These are phyloP conservation scores for Caenorhabditis zanzibari DNA, from an alignment of 2,888 invertebrate genomes.

Conservation along the genomic window DNA sequence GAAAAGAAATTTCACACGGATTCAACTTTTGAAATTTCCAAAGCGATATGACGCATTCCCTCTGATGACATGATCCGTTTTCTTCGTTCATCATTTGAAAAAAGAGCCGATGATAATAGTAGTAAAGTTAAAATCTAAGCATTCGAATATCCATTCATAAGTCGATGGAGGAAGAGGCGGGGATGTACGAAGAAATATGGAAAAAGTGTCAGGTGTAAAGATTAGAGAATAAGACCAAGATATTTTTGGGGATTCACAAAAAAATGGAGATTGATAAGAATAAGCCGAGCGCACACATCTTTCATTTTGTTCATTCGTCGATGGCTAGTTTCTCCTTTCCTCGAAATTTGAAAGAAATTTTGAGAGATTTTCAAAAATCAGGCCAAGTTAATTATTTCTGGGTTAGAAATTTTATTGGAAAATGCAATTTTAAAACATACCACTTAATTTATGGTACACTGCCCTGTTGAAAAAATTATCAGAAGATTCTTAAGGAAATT, in stretches of 20 bases:
- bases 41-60: slow-evolving; percentile 12
- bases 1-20: background rate
- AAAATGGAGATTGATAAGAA: slow-evolving; percentile 6
- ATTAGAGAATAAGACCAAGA: slow-evolving; percentile 31
- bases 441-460: too few relatives aligned
- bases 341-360: too few relatives aligned
- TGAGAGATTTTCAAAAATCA: too few relatives aligned
- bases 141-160: slow-evolving; percentile 18
- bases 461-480: too few relatives aligned
- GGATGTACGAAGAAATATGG: slow-evolving; percentile 19
- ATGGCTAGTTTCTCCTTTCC: background rate
- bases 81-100: background rate
- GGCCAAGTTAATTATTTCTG: too few relatives aligned
- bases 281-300: slow-evolving; percentile 11
- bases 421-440: too few relatives aligned
- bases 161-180: slow-evolving; percentile 21
- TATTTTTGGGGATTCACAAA: slow-evolving; percentile 31
- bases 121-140: slow-evolving; percentile 19
- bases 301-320: background rate
- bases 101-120: background rate
- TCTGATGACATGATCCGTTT: background rate
- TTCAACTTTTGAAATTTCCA: slow-evolving; percentile 7
- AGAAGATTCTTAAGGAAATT: too few relatives aligned
- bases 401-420: too few relatives aligned
- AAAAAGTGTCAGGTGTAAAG: slow-evolving; percentile 22